These are phyloP conservation scores for Otocyon megalotis DNA, from an alignment of 2,113 vertebrate genomes.

Conservation along the genomic window DNA sequence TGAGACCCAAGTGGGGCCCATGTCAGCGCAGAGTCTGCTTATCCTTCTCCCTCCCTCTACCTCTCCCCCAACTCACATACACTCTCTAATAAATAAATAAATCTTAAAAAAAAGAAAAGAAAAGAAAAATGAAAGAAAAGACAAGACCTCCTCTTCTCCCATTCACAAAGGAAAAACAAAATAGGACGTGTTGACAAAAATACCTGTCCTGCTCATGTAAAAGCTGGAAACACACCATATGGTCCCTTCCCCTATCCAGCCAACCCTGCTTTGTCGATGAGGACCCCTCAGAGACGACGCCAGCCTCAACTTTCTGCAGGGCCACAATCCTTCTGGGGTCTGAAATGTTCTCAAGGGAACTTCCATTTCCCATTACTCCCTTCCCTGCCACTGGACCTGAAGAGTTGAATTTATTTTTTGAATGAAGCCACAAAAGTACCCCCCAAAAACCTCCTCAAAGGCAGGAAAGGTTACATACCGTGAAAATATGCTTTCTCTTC, in stretches of 20 bases:
- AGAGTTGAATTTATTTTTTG: neutral
- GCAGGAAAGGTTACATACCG: neutral
- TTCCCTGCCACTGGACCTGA: neutral
- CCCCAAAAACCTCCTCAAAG: neutral
- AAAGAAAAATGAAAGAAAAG: no score
- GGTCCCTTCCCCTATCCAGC: neutral
- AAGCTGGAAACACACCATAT: rapidly evolving
- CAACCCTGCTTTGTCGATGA: no score
- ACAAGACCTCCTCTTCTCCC: neutral
- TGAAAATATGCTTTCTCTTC: neutral
- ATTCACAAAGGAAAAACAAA: neutral
- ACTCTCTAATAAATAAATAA: neutral
- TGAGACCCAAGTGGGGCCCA: neutral
- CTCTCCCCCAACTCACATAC: neutral
- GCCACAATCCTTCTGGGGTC: neutral
- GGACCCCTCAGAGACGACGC: neutral
- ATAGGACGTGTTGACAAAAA: rapidly evolving
- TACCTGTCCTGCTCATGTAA: no score
- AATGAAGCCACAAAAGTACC: neutral
- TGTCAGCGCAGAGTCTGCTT: neutral
- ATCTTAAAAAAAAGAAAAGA: no score
- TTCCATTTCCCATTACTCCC: neutral
- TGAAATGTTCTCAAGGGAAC: neutral
- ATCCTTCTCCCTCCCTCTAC: no score
- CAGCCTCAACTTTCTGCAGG: neutral